Base-by-base conservation (phyloP, 2,888 invertebrate genomes). In the Torymus auratus region DNA sequence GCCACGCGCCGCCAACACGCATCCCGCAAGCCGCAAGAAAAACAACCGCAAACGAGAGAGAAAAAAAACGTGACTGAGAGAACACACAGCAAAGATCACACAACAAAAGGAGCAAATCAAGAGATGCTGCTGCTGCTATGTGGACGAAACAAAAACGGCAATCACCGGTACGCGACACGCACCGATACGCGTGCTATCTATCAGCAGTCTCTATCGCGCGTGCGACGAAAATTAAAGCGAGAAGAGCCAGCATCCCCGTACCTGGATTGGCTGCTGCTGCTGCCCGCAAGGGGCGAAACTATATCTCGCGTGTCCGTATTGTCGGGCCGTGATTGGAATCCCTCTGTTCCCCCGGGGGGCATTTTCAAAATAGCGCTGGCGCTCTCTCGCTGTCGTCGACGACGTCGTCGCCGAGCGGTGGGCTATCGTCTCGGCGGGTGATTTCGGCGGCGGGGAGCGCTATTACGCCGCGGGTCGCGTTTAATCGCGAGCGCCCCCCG, bases 201-300 rank as follows among this genome's bases (percentile, higher is more conserved):
- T 28, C 28, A 28, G 28, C 28, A n/a, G n/a, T n/a, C 7, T 2
- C 28, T 28, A 41, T 3, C 17, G 14, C 28, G 50, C 41, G 73
- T 61, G 20, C 20, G 68, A 79, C 73, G 73, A 79, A 79, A 79
- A 79, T 79, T 73, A 73, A 62, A 79, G 68, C 62, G 56, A 53
- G 41, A 41, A 41, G 41, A 20, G 41, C n/a, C n/a, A n/a, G n/a
- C 65, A 13, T 14, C 41, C 41, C 41, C 41, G n/a, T n/a, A 41
- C 41, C 41, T 52, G 28, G 28, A 77, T 61, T 76, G 60, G 60
- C 62, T 15, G 52, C 68, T 28, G 28, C 28, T 28, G 28, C 41
- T 41, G 41, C 41, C 41, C 41, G 41, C 41, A 41, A 41, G 41
- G 41, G 41, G 41, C 7, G 17, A 58, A 58, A 20, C 61, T 7